These are phyloP conservation scores for Sialis lutaria DNA, from an alignment of 2,888 invertebrate species.

Conservation along the genomic window DNA sequence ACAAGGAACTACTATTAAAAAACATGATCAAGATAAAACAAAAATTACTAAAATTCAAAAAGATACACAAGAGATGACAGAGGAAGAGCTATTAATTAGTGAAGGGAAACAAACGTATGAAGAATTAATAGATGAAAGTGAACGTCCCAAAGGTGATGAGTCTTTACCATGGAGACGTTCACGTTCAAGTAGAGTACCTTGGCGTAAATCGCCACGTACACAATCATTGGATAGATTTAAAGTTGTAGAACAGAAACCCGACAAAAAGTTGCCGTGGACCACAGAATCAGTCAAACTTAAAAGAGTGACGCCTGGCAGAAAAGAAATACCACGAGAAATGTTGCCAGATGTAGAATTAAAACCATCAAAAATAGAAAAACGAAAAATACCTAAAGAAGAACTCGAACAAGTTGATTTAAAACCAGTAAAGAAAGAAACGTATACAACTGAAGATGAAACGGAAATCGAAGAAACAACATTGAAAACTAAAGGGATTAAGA, in stretches of 20 bases:
- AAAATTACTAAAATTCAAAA: too few relatives aligned
- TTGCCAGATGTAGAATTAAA: constrained; percentile 30
- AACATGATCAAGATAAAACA: too few relatives aligned
- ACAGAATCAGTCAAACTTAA: constrained; percentile 35
- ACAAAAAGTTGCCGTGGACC: constrained; percentile 36
- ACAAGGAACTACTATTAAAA: too few relatives aligned
- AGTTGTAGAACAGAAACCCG: constrained; percentile 20
- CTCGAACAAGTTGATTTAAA: constrained; percentile 31
- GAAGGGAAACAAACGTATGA: constrained; percentile 12
- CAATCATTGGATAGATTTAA: constrained; percentile 28
- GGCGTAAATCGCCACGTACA: constrained; percentile 22
- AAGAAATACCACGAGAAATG: constrained; percentile 22
- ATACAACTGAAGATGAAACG: constrained; percentile 7
- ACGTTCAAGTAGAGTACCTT: constrained; percentile 6
- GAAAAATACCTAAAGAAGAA: constrained; percentile 19
- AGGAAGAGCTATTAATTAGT: too few relatives aligned
- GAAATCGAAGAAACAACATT: constrained; percentile 9
- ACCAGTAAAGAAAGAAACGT: constrained; percentile 28
- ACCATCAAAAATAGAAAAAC: constrained; percentile 32
- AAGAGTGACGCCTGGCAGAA: constrained; percentile 23
- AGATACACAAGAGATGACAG: too few relatives aligned
- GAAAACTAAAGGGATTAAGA: constrained; percentile 4
- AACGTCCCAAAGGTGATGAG: constrained; percentile 33
- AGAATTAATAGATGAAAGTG: constrained; percentile 24
- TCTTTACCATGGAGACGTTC: constrained; percentile 31